phyloP scores from a whole-genome alignment of 2,113 vertebrate genomes.

The Phalacrocorax carbo region DNA sequence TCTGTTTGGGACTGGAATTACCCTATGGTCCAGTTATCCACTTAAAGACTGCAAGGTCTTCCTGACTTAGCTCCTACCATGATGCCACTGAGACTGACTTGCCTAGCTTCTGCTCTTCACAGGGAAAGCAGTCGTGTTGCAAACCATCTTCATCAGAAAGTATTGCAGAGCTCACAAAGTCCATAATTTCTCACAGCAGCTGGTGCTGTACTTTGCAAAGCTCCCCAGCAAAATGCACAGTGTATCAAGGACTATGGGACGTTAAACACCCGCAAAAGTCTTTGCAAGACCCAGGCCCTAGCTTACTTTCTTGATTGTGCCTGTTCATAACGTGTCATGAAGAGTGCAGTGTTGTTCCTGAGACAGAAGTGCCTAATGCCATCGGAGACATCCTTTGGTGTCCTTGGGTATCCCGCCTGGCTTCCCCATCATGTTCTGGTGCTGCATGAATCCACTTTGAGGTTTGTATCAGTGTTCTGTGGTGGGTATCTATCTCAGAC shows the following conservation, averaged over 20 bases:
- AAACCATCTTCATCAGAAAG: not conserved
- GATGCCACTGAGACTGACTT: not conserved
- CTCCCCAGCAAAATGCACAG: not conserved
- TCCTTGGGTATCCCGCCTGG: too few species aligned
- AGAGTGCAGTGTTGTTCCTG: not conserved
- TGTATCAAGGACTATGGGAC: accelerated
- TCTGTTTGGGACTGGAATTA: not conserved
- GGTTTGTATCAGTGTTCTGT: not conserved
- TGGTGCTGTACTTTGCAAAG: not conserved
- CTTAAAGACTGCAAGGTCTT: not conserved
- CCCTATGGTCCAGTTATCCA: not conserved
- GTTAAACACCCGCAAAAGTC: not conserved
- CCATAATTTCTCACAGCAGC: not conserved
- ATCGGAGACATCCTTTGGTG: not conserved
- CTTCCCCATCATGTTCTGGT: not conserved
- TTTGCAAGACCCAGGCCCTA: not conserved
- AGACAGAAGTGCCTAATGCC: not conserved
- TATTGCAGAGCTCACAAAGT: not conserved
- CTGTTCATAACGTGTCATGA: not conserved
- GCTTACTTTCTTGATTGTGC: not conserved
- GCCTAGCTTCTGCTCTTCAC: not conserved
- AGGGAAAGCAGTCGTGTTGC: not conserved
- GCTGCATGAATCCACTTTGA: not conserved
- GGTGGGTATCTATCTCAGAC: too few species aligned
- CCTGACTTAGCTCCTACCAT: not conserved